Conservation (phyloP, 2,797 vertebrate species). For the Tarsius wallacei region DNA sequence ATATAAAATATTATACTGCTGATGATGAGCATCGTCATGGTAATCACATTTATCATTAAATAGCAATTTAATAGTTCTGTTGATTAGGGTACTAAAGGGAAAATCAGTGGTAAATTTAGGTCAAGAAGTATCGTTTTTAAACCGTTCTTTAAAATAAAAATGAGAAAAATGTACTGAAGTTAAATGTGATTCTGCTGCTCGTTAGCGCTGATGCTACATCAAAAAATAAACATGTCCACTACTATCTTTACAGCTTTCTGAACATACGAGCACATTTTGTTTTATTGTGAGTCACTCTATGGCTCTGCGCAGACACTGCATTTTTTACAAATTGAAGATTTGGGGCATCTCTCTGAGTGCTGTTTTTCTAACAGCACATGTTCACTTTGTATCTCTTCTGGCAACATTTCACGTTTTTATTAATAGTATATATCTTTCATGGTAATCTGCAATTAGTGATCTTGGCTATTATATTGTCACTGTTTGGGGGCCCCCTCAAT, state of each 20-base stretch:
- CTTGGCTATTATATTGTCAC: not conserved
- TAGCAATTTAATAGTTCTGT: not conserved
- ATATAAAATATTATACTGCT: not conserved
- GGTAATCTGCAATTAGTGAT: not conserved
- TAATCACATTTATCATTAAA: not conserved
- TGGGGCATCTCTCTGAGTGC: not conserved
- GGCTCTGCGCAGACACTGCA: not conserved
- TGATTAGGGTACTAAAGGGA: not conserved
- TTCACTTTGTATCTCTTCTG: not conserved
- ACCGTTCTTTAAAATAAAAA: not conserved
- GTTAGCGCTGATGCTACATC: not conserved
- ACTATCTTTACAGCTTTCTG: not conserved
- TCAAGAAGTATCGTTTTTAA: not conserved
- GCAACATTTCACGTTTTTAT: not conserved
- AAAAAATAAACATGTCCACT: not conserved
- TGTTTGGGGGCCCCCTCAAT: not conserved
- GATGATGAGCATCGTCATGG: not conserved
- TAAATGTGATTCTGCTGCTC: not conserved
- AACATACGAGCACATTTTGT: not conserved
- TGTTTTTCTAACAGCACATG: not conserved
- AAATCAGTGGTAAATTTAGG: slow-evolving; percentile 23
- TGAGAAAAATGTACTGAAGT: not conserved
- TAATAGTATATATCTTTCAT: not conserved
- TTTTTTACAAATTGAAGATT: not conserved
- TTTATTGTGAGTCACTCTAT: too few relatives aligned